Conservation (phyloP, 1,140 invertebrate genomes). For the Campoletis sonorensis region DNA sequence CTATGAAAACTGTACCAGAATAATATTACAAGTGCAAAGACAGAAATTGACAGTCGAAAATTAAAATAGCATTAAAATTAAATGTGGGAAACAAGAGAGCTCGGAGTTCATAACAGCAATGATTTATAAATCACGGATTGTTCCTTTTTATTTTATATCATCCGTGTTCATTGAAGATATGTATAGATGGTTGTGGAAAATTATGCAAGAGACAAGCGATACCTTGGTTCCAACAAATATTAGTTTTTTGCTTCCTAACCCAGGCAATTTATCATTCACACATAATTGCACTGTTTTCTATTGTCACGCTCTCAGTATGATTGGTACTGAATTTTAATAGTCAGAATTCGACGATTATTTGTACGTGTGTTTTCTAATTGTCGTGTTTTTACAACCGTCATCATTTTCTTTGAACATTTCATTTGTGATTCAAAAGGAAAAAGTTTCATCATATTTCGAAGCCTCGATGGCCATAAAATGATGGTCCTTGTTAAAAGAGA, state of each 20-base stretch:
- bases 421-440: too few species aligned
- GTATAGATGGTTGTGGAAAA: neutral
- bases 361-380: neutral
- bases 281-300: neutral
- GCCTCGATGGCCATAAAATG: too few species aligned
- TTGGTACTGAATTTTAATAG: neutral
- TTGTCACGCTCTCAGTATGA: neutral
- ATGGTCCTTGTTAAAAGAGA: too few species aligned
- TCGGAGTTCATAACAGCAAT: neutral
- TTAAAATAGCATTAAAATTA: too few species aligned
- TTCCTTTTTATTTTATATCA: neutral
- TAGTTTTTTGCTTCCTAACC: neutral
- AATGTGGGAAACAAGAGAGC: neutral
- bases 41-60: neutral
- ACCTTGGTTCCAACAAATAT: neutral
- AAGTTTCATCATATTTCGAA: too few species aligned
- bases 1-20: neutral
- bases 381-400: too few species aligned
- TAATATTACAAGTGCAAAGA: neutral
- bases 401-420: too few species aligned
- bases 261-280: neutral
- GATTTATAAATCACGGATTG: neutral
- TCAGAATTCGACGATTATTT: neutral
- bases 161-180: neutral
- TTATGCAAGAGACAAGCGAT: neutral